Percentiles rank a stretch among this genome's conserved stretches.
Evolutionary conservation across 2,113 vertebrate genomes (phyloP).

Genomic region (Aviceda subcristata): DNA sequence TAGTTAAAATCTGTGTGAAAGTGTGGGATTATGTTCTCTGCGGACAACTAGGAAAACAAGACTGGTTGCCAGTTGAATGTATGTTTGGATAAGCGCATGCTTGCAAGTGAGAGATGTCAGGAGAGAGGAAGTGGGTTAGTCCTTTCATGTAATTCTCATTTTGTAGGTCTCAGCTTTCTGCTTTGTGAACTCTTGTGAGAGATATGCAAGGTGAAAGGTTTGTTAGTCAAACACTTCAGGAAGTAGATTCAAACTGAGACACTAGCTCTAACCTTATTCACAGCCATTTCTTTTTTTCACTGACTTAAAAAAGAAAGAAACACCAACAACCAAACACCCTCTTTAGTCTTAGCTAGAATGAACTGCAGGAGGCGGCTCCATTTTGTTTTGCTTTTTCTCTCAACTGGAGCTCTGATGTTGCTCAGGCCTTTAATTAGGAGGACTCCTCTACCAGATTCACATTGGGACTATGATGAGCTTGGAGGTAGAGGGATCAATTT

Average conservation of each 20-base stretch:
- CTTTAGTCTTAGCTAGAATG: background rate
- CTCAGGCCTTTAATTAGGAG: background rate
- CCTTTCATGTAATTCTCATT: background rate
- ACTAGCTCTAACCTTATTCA: background rate
- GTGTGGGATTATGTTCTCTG: background rate
- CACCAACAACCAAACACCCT: background rate
- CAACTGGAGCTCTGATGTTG: background rate
- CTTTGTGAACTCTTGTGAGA: background rate
- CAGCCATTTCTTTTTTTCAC: background rate
- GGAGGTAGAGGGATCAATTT: background rate
- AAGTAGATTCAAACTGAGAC: background rate
- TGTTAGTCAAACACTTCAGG: background rate
- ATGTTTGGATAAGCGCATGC: background rate
- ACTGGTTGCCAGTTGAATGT: background rate
- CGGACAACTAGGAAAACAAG: background rate
- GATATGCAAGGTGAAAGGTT: background rate
- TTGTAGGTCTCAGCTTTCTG: background rate
- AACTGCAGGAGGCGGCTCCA: background rate
- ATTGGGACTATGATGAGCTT: background rate
- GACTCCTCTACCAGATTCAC: background rate
- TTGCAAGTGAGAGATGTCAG: background rate
- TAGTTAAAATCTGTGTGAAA: background rate
- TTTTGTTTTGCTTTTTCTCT: background rate
- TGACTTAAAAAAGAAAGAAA: background rate
- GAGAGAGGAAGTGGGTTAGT: background rate